Base-by-base conservation (phyloP, 2,888 invertebrate species). In the Philereme transversata region DNA sequence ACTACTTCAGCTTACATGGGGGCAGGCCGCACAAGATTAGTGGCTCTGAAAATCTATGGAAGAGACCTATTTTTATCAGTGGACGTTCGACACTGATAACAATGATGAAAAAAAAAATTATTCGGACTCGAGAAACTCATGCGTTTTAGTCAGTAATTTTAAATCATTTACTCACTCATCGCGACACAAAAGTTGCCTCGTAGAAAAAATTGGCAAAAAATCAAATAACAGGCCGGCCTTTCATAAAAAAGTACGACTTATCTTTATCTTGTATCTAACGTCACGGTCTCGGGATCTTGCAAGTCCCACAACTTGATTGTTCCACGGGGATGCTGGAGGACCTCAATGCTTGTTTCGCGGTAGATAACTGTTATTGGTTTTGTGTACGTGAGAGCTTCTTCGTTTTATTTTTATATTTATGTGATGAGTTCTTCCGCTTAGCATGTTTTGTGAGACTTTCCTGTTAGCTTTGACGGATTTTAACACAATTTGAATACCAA, bases 321-420 rank as follows among this genome's bases (percentile, higher is more conserved):
- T 60, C 78, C 74, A 58, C 58, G 45, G 74, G 73, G 74, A 73
- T 33, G 56, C 65, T 62, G 51, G 35, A 22, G 65, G 68, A 71
- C 73, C 71, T 70, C 71, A 66, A 65, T 72, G 66, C 65, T 75
- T 74, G 77, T 77, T 76, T 73, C 76, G 72, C 71, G 60, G 67
- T 67, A 73, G 72, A 79, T 77, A 79, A 81, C 74, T 75, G 74
- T 74, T 79, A 81, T 79, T 78, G 76, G 74, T 72, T 77, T 70
- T 68, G 71, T 66, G 64, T 51, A 63, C 73, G 64, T 40, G 40
- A 40, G 68, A 67, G 66, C 71, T 73, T 70, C 57, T 57, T 59
- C 50, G 57, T 54, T 69, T 65, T 58, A 67, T 70, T 54, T 69
- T 65, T 58, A 67, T 69, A 11, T 59, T 45, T 57, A 52, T 51